These are phyloP conservation scores for Hirtodrosophila confusa DNA, from an alignment of 2,888 invertebrate genomes.

Conservation along the genomic window DNA sequence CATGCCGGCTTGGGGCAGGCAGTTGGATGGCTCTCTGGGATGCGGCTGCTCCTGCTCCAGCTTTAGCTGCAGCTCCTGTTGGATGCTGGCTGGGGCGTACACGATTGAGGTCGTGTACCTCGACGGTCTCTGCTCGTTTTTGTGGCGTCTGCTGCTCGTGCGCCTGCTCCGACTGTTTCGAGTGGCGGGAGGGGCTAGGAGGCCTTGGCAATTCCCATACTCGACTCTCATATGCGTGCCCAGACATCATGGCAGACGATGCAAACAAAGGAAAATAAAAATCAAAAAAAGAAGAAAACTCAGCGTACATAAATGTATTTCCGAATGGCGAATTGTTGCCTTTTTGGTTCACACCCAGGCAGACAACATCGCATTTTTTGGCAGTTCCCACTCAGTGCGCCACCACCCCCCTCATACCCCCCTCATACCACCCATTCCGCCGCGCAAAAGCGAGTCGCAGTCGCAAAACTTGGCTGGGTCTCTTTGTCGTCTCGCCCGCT, in stretches of 20 bases:
- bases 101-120: too few species aligned
- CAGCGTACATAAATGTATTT: constrained; percentile 71
- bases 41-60: background rate
- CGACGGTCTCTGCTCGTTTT: constrained; percentile 7
- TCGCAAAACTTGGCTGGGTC: constrained; percentile 26
- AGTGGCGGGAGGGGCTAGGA: constrained; percentile 2
- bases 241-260: constrained; percentile 73
- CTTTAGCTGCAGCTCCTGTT: background rate
- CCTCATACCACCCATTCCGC: background rate
- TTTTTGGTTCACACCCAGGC: constrained; percentile 61
- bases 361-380: constrained; percentile 45
- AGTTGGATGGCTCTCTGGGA: constrained; percentile 22
- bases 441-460: constrained; percentile 20
- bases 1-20: constrained; percentile 64
- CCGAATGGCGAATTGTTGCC: constrained; percentile 69
- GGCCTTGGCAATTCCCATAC: constrained; percentile 12
- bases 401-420: background rate
- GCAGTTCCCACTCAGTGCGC: constrained; percentile 16
- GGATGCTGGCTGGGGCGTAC: constrained; percentile 12
- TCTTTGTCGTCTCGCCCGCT: constrained; percentile 37
- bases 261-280: constrained; percentile 40
- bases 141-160: constrained; percentile 47
- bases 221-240: constrained; percentile 66
- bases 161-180: constrained; percentile 64
- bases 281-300: constrained; percentile 24